A percentile compares a stretch with the other conserved stretches of the same genome.
Evolutionary conservation across 2,797 vertebrate genomes (phyloP).

Genomic region (Danio tinwini): DNA sequence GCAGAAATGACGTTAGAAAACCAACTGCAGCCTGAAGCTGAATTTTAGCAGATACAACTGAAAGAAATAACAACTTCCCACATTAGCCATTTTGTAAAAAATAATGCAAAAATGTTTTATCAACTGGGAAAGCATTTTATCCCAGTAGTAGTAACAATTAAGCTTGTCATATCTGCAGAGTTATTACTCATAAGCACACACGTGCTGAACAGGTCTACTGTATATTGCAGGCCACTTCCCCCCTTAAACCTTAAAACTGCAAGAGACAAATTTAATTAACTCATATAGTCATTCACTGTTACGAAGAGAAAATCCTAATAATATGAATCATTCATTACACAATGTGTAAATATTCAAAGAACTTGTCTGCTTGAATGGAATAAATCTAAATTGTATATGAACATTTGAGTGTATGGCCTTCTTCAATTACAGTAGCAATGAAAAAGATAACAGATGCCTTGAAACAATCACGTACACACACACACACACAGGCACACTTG

Average conservation of each 20-base stretch:
- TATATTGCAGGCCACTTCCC: neutral
- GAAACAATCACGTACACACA: conserved; percentile 12
- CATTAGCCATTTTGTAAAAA: neutral
- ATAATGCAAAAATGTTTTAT: too few relatives aligned
- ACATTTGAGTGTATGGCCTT: neutral
- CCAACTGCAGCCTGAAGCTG: neutral
- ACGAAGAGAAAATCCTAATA: neutral
- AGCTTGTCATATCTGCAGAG: neutral
- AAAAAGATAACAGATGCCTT: neutral
- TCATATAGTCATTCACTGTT: conserved; percentile 12
- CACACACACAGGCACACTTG: neutral
- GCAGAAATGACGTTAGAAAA: neutral
- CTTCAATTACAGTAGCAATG: neutral
- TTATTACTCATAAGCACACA: conserved; percentile 20
- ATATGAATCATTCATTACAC: conserved; percentile 1
- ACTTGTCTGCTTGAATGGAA: neutral
- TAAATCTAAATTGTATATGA: neutral
- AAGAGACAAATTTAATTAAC: neutral
- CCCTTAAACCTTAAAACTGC: neutral
- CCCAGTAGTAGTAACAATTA: conserved; percentile 13
- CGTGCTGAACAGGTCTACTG: neutral
- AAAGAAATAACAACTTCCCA: neutral
- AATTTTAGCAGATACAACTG: conserved; percentile 2
- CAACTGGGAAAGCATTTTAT: conserved; percentile 1
- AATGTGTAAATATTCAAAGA: conserved; percentile 9